phyloP scores from a whole-genome alignment of 2,797 vertebrate species.

The Ceyx erithaca region DNA sequence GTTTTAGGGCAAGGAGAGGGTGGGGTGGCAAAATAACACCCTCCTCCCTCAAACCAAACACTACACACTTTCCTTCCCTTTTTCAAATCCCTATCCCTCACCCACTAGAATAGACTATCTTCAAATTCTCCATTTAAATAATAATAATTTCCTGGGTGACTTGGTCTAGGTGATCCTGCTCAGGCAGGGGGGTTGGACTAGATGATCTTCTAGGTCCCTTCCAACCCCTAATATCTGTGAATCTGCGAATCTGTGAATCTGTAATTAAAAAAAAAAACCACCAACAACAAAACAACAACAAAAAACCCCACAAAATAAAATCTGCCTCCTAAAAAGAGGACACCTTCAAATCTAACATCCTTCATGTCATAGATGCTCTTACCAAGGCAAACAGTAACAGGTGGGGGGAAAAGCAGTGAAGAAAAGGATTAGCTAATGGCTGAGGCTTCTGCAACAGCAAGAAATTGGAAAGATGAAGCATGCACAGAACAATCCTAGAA shows the following conservation, averaged over 20 bases:
- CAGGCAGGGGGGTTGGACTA: too few species aligned
- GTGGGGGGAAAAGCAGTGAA: neutral
- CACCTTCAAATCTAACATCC: neutral
- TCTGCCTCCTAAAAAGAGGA: neutral
- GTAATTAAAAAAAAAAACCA: too few species aligned
- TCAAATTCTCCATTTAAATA: neutral
- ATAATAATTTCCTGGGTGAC: too few species aligned
- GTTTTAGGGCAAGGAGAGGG: neutral
- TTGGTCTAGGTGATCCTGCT: too few species aligned
- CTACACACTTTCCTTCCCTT: neutral
- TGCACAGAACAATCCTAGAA: neutral
- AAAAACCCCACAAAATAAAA: too few species aligned
- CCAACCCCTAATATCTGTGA: too few species aligned
- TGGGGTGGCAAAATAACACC: neutral
- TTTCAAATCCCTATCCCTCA: neutral
- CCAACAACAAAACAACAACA: neutral
- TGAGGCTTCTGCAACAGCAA: neutral
- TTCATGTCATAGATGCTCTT: neutral
- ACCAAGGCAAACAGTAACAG: neutral
- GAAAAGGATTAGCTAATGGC: neutral
- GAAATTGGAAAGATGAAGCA: neutral
- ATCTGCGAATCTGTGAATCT: too few species aligned
- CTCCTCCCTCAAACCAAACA: neutral
- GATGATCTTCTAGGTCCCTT: too few species aligned
- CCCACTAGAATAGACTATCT: neutral